Conservation (phyloP, 2,888 invertebrate species). For the Agriopis leucophaearia region DNA sequence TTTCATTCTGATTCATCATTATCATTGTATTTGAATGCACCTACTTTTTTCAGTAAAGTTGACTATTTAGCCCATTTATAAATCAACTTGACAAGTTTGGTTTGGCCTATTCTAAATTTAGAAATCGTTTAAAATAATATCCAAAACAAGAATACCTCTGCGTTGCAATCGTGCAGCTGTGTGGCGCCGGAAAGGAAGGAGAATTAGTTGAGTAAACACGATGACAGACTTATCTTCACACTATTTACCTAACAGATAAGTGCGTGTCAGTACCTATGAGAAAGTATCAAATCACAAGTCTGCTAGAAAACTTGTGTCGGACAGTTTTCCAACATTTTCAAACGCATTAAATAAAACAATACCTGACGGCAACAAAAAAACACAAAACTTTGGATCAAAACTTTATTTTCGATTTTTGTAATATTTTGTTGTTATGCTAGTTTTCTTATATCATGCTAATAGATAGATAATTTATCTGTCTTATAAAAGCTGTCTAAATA, state of each 20-base stretch:
- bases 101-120: slow-evolving; percentile 19
- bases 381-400: too few species aligned
- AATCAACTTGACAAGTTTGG: slow-evolving; percentile 1
- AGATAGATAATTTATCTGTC: too few species aligned
- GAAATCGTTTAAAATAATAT: slow-evolving; percentile 28
- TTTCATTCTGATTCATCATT: too few species aligned
- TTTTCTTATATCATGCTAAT: too few species aligned
- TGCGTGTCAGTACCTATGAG: slow-evolving; percentile 48
- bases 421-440: too few species aligned
- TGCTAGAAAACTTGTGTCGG: slow-evolving; percentile 19
- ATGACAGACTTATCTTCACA: slow-evolving; percentile 58
- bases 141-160: slow-evolving; percentile 33
- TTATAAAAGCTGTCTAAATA: too few species aligned
- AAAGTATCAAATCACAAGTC: slow-evolving; percentile 44
- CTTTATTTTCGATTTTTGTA: too few species aligned
- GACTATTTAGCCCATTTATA: background rate
- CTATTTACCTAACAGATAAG: slow-evolving; percentile 65
- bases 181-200: slow-evolving; percentile 55
- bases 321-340: slow-evolving; percentile 8
- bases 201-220: slow-evolving; percentile 59
- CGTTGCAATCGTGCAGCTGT: slow-evolving; percentile 44
- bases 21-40: too few species aligned
- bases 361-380: too few species aligned
- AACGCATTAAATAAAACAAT: too few species aligned
- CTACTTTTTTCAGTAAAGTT: background rate